Base-by-base conservation (phyloP, 2,113 vertebrate genomes). In the Chunga burmeisteri region DNA sequence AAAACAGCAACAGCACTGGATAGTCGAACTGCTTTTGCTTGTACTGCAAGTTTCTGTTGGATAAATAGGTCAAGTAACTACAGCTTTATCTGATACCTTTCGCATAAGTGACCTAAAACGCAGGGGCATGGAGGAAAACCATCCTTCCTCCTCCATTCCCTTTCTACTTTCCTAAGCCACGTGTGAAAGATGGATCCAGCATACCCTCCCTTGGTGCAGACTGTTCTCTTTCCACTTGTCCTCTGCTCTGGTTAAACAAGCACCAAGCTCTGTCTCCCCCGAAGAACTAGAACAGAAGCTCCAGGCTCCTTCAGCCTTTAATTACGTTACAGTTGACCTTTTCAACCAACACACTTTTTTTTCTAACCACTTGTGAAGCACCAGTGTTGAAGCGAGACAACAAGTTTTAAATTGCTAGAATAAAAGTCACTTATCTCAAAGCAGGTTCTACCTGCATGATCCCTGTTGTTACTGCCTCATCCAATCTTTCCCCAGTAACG, bases 61-160 rank as follows among this genome's bases (percentile, higher is more conserved):
- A 90, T 94, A 96, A 96, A 96, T 94, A 97, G 94, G 96, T 94
- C 94, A 96, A 68, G 92, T 61, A 90, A 73, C 84, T 93, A 96
- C 62, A 88, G 53, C 92, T 97, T 93, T 96, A 96, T 96, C 94
- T 96, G 82, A 79, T 16, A 68, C 21, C 21, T 92, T 88, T 55
- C 59, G 56, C 63, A 6, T 47, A 67, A 81, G 72, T 67, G 59
- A 50, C 72, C 75, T 91, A 21, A 93, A 83, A 70, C 85, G 56
- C 46, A 81, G 42, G 42, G 63, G 13, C n/a, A 77, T 1, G 7
- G 23, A 81, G 9, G 18, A n/a, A 94, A 55, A 93, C 63, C 42
- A 30, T 96, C 55, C 38, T 62, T 73, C n/a, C 20, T 32, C 42
- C 22, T 82, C 67, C 30, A 32, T 4, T 80, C 36, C 49, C 30